Base-by-base conservation (phyloP, 2,113 vertebrate genomes). In the Rhinoderma darwinii region DNA sequence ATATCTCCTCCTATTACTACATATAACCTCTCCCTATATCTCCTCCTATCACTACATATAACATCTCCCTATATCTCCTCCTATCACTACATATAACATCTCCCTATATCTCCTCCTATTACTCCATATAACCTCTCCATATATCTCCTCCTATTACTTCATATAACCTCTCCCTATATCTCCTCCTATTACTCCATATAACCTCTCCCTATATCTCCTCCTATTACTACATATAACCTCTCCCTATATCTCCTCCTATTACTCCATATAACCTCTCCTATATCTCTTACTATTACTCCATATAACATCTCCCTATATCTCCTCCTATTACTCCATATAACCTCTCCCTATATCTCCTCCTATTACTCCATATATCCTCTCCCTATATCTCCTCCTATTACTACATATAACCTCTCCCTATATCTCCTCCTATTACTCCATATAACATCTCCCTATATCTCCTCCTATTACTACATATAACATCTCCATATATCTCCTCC, bases 101-200 rank as follows among this genome's bases (percentile, higher is more conserved):
- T 79, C 77, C 35, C 9, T 44, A 47, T 32, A 68, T 27, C 80
- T n/a, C 8, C 80, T 66, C n/a, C 59, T 47, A 44, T 68, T 51
- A 56, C 68, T 39, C 82, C 66, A 54, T 56, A 37, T 54, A 73
- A 11, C 63, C 17, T 39, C 82, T 35, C 27, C 63, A 41, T 68
- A 70, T 68, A 70, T 68, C 80, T 47, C 41, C 10, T 50, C n/a
- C 73, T 85, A 47, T 85, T 44, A 85, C 84, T 44, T 56, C 41
- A 32, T 77, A 77, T 85, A 85, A n/a, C n/a, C n/a, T 27, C 83
- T 59, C 66, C 47, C 44, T 27, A 35, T 72, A 35, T 11, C 43
- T 72, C 27, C 54, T 15, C 32, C 30, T 37, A 54, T 20, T 59
- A 27, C 80, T 66, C 41, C 61, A 61, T 66, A 47, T 68, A 82